Evolutionary conservation across 2,797 vertebrate genomes (phyloP), one percentile per base, ranked within the genome.

Genomic region (Eremophila alpestris): DNA sequence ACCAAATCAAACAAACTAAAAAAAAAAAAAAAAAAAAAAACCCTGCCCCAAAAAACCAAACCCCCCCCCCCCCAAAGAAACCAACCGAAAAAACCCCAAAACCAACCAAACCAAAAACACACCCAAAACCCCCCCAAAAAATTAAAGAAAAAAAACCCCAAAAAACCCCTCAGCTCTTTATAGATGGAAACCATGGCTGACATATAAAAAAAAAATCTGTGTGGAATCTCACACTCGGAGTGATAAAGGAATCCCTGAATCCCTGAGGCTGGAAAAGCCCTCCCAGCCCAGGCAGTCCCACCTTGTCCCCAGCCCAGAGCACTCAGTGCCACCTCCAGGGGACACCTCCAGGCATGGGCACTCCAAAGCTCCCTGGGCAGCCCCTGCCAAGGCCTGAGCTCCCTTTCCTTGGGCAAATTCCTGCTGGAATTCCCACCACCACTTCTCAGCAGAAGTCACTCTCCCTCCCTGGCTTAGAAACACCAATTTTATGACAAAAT

Each of bases 201-300:
- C 23, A 15, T 20, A 36, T 11, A 22, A 15, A 0, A 14, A 21
- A 85, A 93, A 89, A 36, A 48, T 13, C 21, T 2, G 0, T 4
- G 7, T 55, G 52, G 16, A 77, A 24, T 84, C 41, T 83, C 65
- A 45, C 41, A 46, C 24, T 82, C 32, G 0, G 4, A 41, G 29
- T 21, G 8, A 58, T 26, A 51, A 60, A 91, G 55, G 24, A 59
- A 54, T 45, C 27, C 1, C 36, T 16, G 27, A 13, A 32, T 38
- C 15, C 5, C 10, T 18, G 26, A 9, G 6, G 30, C 0, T 54
- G 62, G 62, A 8, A 48, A 16, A 48, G 30, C 3, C 3, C 40
- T 76, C 13, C 29, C 24, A 45, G 54, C 5, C 8, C n/a, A 9
- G 0, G 1, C 0, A 29, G 16, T 2, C 15, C 5, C 70, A 51